Base-by-base conservation (phyloP, 2,797 vertebrate species). In the Philypnodon macrostomus region DNA sequence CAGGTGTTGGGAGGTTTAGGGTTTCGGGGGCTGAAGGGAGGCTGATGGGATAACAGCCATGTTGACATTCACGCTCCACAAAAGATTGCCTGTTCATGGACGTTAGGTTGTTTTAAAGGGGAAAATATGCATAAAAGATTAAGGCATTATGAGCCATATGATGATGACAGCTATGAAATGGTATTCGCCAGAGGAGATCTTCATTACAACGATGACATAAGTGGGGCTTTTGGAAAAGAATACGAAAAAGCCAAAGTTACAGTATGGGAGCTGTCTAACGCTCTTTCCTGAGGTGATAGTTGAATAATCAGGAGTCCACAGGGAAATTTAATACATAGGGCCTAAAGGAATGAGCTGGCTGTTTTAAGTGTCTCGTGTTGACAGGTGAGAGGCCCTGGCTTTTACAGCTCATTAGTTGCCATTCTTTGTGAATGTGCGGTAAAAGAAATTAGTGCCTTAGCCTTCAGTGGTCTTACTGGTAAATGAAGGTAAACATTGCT, bases 1-100 rank as follows among this genome's bases (percentile, higher is more conserved):
- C 90, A 91, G 88, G 90, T 91, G 88, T 90, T 87, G 76, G 77
- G 53, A 7, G 79, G 88, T 88, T 73, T 90, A 80, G 66, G 77
- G 85, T 91, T 91, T 89, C 89, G 79, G 59, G 74, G 59, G 74
- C 27, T 29, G 39, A 63, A 78, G 69, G 51, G 74, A 80, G 24
- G 23, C 63, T 73, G 78, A 75, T 58, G 61, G 82, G 82, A 81
- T 83, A 83, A 85, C 82, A 70, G 82, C 77, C 61, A 85, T 88
- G 83, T 87, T 89, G 86, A 86, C 85, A 86, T 89, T 87, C 81
- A 83, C 16, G 57, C 26, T 56, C 67, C 60, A 90, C 87, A 90
- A 89, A 85, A 75, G 61, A 62, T 27, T 9, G 67, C 76, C 78
- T 89, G 85, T 88, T 81, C 83, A 61, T 50, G 44, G 80, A 79